A percentile compares a stretch with the other conserved stretches of the same genome.
Evolutionary conservation across 2,113 vertebrate species (phyloP).

Genomic region (Engystomops pustulosus): DNA sequence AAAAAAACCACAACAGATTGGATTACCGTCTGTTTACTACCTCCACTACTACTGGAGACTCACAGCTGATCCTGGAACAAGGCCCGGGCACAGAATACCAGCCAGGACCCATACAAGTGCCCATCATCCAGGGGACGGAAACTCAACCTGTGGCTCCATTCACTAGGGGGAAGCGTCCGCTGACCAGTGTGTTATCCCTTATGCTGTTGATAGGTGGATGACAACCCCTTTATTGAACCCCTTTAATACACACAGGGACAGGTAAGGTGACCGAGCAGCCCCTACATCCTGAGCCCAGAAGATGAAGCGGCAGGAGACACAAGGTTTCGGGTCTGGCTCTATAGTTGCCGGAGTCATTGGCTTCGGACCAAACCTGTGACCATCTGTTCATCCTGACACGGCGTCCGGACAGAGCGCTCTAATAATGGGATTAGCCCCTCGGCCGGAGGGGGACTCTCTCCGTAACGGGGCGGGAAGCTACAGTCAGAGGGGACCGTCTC

Average conservation of each 20-base stretch:
- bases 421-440: slow-evolving; percentile 38
- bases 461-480: slow-evolving; percentile 1
- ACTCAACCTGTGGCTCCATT: too few relatives aligned
- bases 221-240: too few relatives aligned
- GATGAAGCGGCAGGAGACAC: background rate
- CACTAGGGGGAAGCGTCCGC: too few relatives aligned
- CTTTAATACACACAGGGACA: too few relatives aligned
- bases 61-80: background rate
- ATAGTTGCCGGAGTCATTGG: background rate
- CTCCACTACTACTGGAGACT: background rate
- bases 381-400: slow-evolving; percentile 21
- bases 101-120: too few relatives aligned
- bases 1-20: slow-evolving; percentile 21
- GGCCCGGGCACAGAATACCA: background rate
- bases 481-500: background rate
- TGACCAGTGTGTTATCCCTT: too few relatives aligned
- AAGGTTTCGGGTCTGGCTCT: background rate
- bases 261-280: too few relatives aligned
- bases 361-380: slow-evolving; percentile 19
- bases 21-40: slow-evolving; percentile 21
- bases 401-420: background rate
- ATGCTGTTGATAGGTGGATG: too few relatives aligned
- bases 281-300: too few relatives aligned
- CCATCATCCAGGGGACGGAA: too few relatives aligned
- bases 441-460: slow-evolving; percentile 9